phyloP scores from a whole-genome alignment of 2,888 invertebrate genomes.

The Eremobia ochroleuca region DNA sequence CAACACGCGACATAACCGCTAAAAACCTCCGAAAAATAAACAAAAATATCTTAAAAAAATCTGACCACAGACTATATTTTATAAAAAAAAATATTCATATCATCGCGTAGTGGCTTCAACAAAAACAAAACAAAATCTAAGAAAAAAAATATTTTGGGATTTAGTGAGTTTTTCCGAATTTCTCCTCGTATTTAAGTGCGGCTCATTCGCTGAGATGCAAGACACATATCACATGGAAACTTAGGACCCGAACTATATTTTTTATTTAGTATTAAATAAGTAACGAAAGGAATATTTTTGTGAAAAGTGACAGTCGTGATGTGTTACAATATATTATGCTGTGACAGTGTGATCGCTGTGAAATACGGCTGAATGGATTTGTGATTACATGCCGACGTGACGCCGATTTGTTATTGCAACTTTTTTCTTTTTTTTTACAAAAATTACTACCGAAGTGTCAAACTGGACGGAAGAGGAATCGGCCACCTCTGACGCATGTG shows the following conservation, averaged over 20 bases:
- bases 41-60: constrained; percentile 76
- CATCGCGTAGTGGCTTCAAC: constrained; percentile 70
- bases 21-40: constrained; percentile 86
- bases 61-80: constrained; percentile 88
- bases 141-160: constrained; percentile 78
- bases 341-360: constrained; percentile 85
- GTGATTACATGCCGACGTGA: constrained; percentile 84
- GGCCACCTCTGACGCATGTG: constrained; percentile 90
- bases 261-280: constrained; percentile 78
- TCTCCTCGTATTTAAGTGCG: constrained; percentile 79
- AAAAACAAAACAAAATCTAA: constrained; percentile 63
- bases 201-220: constrained; percentile 78
- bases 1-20: constrained; percentile 88
- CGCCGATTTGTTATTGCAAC: constrained; percentile 83
- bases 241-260: constrained; percentile 89
- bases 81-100: constrained; percentile 82
- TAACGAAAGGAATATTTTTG: constrained; percentile 83
- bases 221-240: constrained; percentile 90
- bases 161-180: constrained; percentile 85
- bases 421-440: constrained; percentile 85
- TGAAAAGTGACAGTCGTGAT: constrained; percentile 85
- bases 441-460: constrained; percentile 91
- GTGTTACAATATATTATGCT: constrained; percentile 82
- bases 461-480: constrained; percentile 90
- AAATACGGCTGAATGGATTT: constrained; percentile 84